Conservation (phyloP, 2,113 vertebrate genomes). For the Anseranas semipalmata region DNA sequence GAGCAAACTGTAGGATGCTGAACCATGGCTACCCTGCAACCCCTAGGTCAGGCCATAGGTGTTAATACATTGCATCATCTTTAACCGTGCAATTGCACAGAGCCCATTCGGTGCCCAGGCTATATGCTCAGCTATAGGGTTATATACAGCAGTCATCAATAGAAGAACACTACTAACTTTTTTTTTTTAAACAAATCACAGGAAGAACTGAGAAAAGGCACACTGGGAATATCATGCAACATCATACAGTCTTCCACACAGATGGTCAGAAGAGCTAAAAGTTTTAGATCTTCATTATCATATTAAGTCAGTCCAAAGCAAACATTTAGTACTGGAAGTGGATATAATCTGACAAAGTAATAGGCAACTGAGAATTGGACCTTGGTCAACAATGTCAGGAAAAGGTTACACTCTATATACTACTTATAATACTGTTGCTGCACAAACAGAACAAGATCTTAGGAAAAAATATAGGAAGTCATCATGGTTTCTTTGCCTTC, state of each 20-base stretch:
- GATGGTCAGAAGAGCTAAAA: not conserved
- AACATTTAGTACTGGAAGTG: not conserved
- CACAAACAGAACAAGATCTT: not conserved
- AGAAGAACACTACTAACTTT: not conserved
- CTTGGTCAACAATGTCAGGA: conserved; percentile 16
- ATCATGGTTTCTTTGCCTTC: not conserved
- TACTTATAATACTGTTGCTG: not conserved
- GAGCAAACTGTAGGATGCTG: too few relatives aligned
- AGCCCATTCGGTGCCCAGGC: not conserved
- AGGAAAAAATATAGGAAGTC: not conserved
- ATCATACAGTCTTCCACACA: not conserved
- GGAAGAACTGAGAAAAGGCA: not conserved
- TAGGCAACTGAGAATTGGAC: not conserved
- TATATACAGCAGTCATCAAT: not conserved
- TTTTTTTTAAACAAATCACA: not conserved
- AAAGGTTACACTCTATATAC: not conserved
- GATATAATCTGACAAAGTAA: not conserved
- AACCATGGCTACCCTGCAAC: not conserved
- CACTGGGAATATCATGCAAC: not conserved
- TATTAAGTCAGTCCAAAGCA: conserved; percentile 11
- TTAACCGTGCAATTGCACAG: not conserved
- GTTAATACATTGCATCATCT: rapidly evolving
- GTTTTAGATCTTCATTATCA: not conserved
- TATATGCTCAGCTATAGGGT: not conserved
- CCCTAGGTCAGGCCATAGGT: not conserved